Evolutionary conservation across 1,140 invertebrate species (phyloP).

Genomic region (Cotesia glomerata): DNA sequence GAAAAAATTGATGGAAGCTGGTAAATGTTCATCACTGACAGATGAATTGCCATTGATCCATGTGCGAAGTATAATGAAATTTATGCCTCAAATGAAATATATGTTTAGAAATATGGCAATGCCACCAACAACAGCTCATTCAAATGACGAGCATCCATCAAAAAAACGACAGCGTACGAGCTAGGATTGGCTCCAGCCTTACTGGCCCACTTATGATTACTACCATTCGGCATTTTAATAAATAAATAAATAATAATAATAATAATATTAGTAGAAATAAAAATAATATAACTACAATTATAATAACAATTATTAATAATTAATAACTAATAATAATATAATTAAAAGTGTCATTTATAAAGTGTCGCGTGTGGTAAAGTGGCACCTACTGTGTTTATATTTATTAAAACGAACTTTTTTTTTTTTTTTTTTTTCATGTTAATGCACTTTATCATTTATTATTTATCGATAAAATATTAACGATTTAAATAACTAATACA

Average conservation of each 20-base stretch:
- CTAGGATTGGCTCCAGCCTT: conserved; percentile 69
- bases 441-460: background rate
- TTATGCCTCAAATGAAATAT: conserved; percentile 85
- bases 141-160: conserved; percentile 59
- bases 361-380: conserved; percentile 25
- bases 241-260: conserved; percentile 5
- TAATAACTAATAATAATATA: too few species aligned
- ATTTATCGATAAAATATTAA: background rate
- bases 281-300: too few species aligned
- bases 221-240: conserved; percentile 61
- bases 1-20: conserved; percentile 74
- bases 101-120: conserved; percentile 67
- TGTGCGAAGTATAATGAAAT: conserved; percentile 80
- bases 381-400: conserved; percentile 3
- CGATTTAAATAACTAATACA: too few species aligned
- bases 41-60: conserved; percentile 75
- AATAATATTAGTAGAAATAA: too few species aligned
- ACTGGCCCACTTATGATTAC: conserved; percentile 64
- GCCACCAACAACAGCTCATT: conserved; percentile 49
- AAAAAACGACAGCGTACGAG: conserved; percentile 69
- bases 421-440: background rate
- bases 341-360: background rate
- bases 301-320: too few species aligned
- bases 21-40: conserved; percentile 72
- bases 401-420: background rate